Percentiles rank a stretch among this genome's conserved stretches.
Conservation (phyloP, 1,140 invertebrate genomes). For the Trinorchestia longiramus region DNA sequence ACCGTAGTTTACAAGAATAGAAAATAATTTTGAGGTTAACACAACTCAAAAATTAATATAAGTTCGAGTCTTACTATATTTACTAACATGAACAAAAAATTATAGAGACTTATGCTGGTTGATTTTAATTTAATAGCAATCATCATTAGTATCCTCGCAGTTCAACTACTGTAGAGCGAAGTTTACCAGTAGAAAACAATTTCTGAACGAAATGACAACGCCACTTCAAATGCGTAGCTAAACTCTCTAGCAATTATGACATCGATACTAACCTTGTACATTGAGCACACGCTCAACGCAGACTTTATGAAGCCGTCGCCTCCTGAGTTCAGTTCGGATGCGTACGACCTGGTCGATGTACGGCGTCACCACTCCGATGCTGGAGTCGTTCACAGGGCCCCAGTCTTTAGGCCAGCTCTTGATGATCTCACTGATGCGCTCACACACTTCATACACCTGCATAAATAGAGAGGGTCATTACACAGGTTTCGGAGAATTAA, state of each 20-base stretch:
- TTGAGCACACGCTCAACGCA: constrained; percentile 89
- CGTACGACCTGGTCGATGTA: constrained; percentile 84
- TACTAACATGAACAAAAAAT: too few species aligned
- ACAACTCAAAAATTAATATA: too few species aligned
- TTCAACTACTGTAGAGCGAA: too few species aligned
- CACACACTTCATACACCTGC: constrained; percentile 69
- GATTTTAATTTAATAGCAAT: too few species aligned
- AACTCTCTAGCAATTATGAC: too few species aligned
- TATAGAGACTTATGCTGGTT: too few species aligned
- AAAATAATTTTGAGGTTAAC: background rate
- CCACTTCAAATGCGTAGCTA: too few species aligned
- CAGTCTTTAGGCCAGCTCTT: constrained; percentile 73
- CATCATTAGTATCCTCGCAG: too few species aligned
- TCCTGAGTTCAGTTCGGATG: constrained; percentile 83
- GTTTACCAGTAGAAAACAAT: too few species aligned
- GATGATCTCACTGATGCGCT: constrained; percentile 72
- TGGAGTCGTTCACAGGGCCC: constrained; percentile 71
- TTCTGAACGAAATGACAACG: too few species aligned
- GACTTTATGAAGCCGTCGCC: constrained; percentile 80
- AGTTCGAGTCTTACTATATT: too few species aligned
- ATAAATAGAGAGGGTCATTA: constrained; percentile 69
- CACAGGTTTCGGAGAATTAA: background rate
- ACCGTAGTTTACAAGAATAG: background rate
- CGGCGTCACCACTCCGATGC: constrained; percentile 81
- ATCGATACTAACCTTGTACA: constrained; percentile 75